A percentile compares a stretch with the other conserved stretches of the same genome.
phyloP scores from a whole-genome alignment of 2,797 vertebrate species.

The Anisognathus igniventris region DNA sequence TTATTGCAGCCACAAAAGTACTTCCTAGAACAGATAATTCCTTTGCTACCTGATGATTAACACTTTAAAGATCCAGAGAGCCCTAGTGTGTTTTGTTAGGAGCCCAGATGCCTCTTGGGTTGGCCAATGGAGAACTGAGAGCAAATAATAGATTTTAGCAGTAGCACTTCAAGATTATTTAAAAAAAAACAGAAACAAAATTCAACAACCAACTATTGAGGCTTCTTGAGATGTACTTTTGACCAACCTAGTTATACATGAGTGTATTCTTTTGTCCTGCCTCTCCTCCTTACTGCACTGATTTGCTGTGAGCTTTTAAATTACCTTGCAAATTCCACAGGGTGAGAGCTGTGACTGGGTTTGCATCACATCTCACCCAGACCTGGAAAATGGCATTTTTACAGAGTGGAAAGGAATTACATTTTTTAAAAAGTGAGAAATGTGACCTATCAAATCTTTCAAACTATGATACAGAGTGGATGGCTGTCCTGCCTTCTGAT shows the following conservation, averaged over 20 bases:
- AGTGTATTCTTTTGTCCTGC: background rate
- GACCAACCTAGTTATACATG: background rate
- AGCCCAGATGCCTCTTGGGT: background rate
- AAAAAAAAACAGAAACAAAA: background rate
- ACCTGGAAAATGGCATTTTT: background rate
- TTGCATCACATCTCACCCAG: background rate
- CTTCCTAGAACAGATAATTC: background rate
- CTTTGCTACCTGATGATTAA: background rate
- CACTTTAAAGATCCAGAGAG: background rate
- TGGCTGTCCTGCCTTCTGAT: background rate
- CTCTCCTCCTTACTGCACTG: background rate
- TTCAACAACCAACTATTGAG: background rate
- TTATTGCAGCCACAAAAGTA: background rate
- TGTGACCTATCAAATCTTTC: background rate
- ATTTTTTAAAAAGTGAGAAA: background rate
- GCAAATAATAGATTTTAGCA: background rate
- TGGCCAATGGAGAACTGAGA: background rate
- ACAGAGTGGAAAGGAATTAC: background rate
- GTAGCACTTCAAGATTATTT: background rate
- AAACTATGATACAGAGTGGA: background rate
- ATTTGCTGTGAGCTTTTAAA: background rate
- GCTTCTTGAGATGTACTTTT: background rate
- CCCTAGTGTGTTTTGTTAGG: background rate
- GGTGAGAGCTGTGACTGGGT: rapidly evolving
- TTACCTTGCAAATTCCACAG: background rate